Percentiles rank a stretch among this genome's conserved stretches.
Evolutionary conservation across 2,113 vertebrate species (phyloP).

Genomic region (Tenebrosternarchus preto): DNA sequence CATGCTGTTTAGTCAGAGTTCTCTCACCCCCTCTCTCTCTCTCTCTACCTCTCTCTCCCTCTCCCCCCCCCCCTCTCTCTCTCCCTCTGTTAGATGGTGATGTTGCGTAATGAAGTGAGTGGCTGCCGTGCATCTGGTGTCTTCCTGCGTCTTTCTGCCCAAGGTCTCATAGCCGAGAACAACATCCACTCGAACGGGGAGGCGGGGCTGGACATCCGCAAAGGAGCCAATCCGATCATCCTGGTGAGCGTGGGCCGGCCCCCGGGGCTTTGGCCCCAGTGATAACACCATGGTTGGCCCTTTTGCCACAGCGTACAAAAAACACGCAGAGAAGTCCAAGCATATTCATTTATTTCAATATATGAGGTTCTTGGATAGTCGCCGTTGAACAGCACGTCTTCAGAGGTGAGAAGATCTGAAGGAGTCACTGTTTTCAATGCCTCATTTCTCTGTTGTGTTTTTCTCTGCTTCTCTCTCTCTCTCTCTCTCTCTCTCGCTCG

Average conservation of each 20-base stretch:
- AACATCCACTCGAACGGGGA: constrained; percentile 83
- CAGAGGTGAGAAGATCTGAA: neutral
- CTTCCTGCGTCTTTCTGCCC: constrained; percentile 82
- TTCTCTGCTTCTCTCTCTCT: constrained; percentile 42
- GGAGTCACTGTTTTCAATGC: neutral
- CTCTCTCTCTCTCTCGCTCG: too few relatives aligned
- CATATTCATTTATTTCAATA: too few relatives aligned
- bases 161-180: constrained; percentile 85
- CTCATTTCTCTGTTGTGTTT: neutral
- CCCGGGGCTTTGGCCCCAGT: neutral
- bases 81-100: constrained; percentile 74
- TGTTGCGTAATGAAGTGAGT: constrained; percentile 84
- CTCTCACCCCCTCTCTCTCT: too few relatives aligned
- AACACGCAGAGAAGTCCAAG: too few relatives aligned
- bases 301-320: too few relatives aligned
- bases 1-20: too few relatives aligned
- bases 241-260: constrained; percentile 71
- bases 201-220: constrained; percentile 83
- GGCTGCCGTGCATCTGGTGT: constrained; percentile 83
- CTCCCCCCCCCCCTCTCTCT: constrained; percentile 19
- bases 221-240: constrained; percentile 83
- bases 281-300: neutral
- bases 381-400: neutral
- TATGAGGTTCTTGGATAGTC: too few relatives aligned
- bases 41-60: too few relatives aligned